phyloP scores from a whole-genome alignment of 2,888 invertebrate species.

The Scrobipalpa costella region DNA sequence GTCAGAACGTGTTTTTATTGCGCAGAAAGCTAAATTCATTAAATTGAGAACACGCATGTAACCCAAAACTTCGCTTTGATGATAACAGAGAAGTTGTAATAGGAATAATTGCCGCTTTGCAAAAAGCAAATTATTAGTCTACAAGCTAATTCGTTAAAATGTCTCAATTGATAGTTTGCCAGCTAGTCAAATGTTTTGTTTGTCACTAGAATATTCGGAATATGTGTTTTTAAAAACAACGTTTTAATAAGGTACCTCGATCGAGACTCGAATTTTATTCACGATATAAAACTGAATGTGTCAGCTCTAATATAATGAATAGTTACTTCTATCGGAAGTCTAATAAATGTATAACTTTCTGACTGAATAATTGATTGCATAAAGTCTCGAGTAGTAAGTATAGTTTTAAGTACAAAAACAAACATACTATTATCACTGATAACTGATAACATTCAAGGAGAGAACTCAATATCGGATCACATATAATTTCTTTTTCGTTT shows the following conservation, averaged over 20 bases:
- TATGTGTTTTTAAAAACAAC: slow-evolving; percentile 1
- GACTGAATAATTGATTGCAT: not conserved
- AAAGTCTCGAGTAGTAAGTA: no score
- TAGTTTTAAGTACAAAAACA: no score
- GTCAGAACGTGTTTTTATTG: not conserved
- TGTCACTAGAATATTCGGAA: slow-evolving; percentile 4
- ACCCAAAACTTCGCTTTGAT: not conserved
- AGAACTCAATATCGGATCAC: no score
- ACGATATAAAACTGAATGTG: no score
- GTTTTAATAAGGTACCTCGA: not conserved
- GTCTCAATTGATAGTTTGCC: not conserved
- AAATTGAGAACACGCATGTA: slow-evolving; percentile 7
- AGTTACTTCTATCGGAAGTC: no score
- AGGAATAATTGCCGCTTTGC: not conserved
- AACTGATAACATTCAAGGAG: no score
- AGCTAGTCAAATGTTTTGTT: slow-evolving; percentile 15
- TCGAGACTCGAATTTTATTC: no score
- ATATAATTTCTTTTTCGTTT: no score
- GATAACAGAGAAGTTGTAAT: slow-evolving; percentile 1
- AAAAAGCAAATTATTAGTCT: not conserved
- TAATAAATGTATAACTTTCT: not conserved
- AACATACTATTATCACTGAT: no score
- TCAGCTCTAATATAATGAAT: no score
- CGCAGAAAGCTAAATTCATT: slow-evolving; percentile 3
- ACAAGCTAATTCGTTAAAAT: not conserved